These are phyloP conservation scores for Temnothorax ravouxi DNA, from an alignment of 2,888 invertebrate species.

Conservation along the genomic window DNA sequence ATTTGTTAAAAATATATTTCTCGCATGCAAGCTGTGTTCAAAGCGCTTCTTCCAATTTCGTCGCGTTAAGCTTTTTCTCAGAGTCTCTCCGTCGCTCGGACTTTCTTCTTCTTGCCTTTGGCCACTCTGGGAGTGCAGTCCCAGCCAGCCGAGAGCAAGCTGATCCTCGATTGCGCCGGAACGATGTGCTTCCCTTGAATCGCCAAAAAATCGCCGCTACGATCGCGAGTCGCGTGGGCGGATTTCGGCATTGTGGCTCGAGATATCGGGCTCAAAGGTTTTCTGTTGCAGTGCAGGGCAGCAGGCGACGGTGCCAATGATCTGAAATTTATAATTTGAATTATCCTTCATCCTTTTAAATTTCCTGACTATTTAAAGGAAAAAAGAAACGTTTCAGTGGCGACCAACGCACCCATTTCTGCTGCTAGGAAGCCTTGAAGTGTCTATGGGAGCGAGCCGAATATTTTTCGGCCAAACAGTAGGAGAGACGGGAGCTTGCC, in stretches of 20 bases:
- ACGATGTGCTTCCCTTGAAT: constrained; percentile 80
- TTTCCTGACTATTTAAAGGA: neutral
- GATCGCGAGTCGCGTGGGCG: constrained; percentile 66
- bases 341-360: neutral
- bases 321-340: constrained; percentile 61
- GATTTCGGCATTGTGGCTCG: constrained; percentile 72
- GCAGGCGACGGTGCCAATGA: constrained; percentile 73
- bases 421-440: constrained; percentile 80
- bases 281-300: constrained; percentile 73
- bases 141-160: constrained; percentile 64
- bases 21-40: constrained; percentile 8
- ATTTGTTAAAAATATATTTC: constrained; percentile 36
- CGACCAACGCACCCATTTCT: constrained; percentile 79
- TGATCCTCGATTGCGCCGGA: constrained; percentile 72
- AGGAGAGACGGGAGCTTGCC: constrained; percentile 81
- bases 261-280: constrained; percentile 81
- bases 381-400: neutral
- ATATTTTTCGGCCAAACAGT: constrained; percentile 83
- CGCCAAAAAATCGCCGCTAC: constrained; percentile 69
- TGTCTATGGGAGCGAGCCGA: constrained; percentile 83
- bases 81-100: constrained; percentile 55
- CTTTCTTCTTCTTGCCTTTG: constrained; percentile 68
- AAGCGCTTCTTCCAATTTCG: neutral
- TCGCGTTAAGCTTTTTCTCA: constrained; percentile 33
- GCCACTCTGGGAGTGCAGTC: constrained; percentile 71